Evolutionary conservation across 2,888 invertebrate species (phyloP), one percentile per base, ranked within the genome.

Genomic region (Folsomia manolachei): DNA sequence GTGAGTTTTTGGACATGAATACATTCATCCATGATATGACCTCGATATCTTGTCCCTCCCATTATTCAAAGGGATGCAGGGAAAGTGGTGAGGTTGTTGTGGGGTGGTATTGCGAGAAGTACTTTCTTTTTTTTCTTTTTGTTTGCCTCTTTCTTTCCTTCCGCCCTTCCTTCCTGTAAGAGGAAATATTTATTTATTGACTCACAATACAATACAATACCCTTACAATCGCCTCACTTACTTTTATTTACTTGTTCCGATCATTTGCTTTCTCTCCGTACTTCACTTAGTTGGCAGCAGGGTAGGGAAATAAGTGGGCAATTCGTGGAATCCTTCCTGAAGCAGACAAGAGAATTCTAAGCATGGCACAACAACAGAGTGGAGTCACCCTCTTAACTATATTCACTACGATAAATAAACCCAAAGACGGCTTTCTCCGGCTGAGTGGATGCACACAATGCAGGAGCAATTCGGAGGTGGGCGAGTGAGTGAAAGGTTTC

Each of bases 241-340:
- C 53, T 66, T 66, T n/a, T 27, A 19, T 21, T 2, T 52, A 52
- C 23, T 65, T 65, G 19, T 65, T 39, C 65, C 51, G 21, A 2
- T 53, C 66, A 52, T 65, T 66, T 66, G 66, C 53, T 66, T 52
- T 53, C 66, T 51, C 64, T 51, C 27, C 64, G 27, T 64, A 23
- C 27, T 25, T 27, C 18, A 39, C 64, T 21, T 26, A 27, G 51
- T 27, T 51, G 53, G 26, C 26, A 65, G n/a, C 63, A 23, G n/a
- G 24, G 39, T 4, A 14, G 14, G 14, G 39, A 18, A 52, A 51
- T 66, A 66, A 66, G 66, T 66, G 66, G 66, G 21, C 66, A 66
- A 66, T 66, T 66, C 52, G 39, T 14, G 51, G 66, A 24, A 24
- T 66, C 66, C 66, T 21, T 66, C 52, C 66, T 66, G 19, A n/a